A percentile compares a stretch with the other conserved stretches of the same genome.
Evolutionary conservation across 2,797 vertebrate species (phyloP).

Genomic region (Bradypodion pumilum): DNA sequence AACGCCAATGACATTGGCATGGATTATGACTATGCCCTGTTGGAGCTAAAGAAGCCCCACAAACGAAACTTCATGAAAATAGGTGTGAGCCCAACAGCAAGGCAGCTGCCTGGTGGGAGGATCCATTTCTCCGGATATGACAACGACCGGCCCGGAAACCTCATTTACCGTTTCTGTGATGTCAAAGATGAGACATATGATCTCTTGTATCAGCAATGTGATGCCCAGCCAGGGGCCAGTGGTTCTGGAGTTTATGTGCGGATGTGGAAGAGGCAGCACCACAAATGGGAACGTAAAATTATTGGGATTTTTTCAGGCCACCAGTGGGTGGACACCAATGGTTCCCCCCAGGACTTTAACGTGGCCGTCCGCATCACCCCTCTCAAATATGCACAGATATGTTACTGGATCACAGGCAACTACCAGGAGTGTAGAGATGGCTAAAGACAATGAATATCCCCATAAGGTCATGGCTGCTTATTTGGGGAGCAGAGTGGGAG

Average conservation of each 20-base stretch:
- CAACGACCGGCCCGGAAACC: constrained; percentile 88
- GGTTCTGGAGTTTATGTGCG: constrained; percentile 96
- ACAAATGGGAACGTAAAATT: constrained; percentile 94
- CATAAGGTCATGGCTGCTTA: constrained; percentile 57
- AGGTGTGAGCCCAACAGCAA: constrained; percentile 88
- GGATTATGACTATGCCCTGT: constrained; percentile 97
- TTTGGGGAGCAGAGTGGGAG: constrained; percentile 20
- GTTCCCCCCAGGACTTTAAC: constrained; percentile 91
- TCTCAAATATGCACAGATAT: constrained; percentile 98
- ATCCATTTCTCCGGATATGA: constrained; percentile 98
- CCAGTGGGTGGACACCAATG: constrained; percentile 96
- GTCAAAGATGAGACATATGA: constrained; percentile 93
- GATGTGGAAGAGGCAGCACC: constrained; percentile 89
- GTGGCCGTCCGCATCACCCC: constrained; percentile 96
- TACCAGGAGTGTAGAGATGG: constrained; percentile 94
- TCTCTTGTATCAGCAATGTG: constrained; percentile 95
- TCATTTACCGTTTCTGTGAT: constrained; percentile 95
- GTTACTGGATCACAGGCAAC: constrained; percentile 99
- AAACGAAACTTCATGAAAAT: constrained; percentile 95
- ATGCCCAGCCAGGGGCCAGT: constrained; percentile 94
- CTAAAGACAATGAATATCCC: constrained; percentile 66
- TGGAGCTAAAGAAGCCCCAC: constrained; percentile 96
- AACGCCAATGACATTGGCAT: constrained; percentile 96
- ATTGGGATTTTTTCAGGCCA: constrained; percentile 98
- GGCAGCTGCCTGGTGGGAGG: constrained; percentile 85